phyloP scores from a whole-genome alignment of 2,113 vertebrate genomes.

The Notothenia rossii region DNA sequence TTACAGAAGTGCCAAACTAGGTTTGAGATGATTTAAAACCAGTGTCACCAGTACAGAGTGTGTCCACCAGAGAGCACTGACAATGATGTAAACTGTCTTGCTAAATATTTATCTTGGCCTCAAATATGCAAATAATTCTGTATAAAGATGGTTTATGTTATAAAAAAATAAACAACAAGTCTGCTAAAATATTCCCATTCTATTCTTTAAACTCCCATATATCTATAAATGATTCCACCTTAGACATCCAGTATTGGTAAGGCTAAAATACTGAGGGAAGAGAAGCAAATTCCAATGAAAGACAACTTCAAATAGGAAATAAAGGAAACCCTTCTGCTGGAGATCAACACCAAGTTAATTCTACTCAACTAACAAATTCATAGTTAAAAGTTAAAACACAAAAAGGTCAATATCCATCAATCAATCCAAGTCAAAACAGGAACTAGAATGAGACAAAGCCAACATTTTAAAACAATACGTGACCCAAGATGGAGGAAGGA shows the following conservation, averaged over 20 bases:
- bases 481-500: not conserved
- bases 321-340: too few relatives aligned
- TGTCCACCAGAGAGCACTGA: conserved; percentile 1
- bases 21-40: not conserved
- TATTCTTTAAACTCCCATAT: not conserved
- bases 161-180: too few relatives aligned
- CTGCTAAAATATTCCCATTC: not conserved
- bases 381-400: not conserved
- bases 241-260: not conserved
- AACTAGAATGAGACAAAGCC: not conserved
- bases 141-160: too few relatives aligned
- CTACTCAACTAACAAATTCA: not conserved
- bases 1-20: not conserved
- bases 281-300: too few relatives aligned
- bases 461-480: not conserved
- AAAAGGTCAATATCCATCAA: not conserved
- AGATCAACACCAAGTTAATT: not conserved
- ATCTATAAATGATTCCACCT: too few relatives aligned
- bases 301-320: too few relatives aligned
- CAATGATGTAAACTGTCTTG: not conserved
- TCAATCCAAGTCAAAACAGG: not conserved
- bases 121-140: too few relatives aligned
- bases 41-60: not conserved
- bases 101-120: not conserved
- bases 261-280: too few relatives aligned